Conservation (phyloP, 2,888 invertebrate species). For the Marronus borbonicus region DNA sequence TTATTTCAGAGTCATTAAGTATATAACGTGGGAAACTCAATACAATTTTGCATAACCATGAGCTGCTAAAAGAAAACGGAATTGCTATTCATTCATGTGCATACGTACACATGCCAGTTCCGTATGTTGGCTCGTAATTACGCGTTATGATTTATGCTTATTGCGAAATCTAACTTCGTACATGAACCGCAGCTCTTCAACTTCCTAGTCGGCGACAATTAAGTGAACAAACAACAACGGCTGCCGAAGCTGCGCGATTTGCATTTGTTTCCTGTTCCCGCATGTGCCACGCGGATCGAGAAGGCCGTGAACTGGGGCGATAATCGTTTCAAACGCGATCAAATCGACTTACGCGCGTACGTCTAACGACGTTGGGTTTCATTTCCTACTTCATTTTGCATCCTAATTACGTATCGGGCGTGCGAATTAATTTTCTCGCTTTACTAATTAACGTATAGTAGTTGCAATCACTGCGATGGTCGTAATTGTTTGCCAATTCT, state of each 20-base stretch:
- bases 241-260: constrained; percentile 14
- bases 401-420: constrained; percentile 5
- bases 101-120: constrained; percentile 11
- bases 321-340: constrained; percentile 16
- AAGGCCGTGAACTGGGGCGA: constrained; percentile 25
- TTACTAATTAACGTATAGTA: too few relatives aligned
- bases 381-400: constrained; percentile 31
- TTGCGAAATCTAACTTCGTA: constrained; percentile 18
- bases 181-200: not conserved
- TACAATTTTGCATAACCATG: too few relatives aligned
- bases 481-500: too few relatives aligned
- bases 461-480: too few relatives aligned
- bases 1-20: too few relatives aligned
- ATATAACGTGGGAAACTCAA: too few relatives aligned
- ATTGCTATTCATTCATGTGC: not conserved
- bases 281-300: not conserved
- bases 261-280: constrained; percentile 40
- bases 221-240: constrained; percentile 10
- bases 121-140: constrained; percentile 10
- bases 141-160: constrained; percentile 22
- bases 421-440: too few relatives aligned
- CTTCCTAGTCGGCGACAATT: constrained; percentile 20
- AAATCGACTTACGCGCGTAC: not conserved
- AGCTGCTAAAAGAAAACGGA: too few relatives aligned
- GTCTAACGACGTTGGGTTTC: constrained; percentile 5